A percentile compares a stretch with the other conserved stretches of the same genome.
These are phyloP conservation scores for Calliphora vicina DNA, from an alignment of 1,140 invertebrate genomes.

Conservation along the genomic window DNA sequence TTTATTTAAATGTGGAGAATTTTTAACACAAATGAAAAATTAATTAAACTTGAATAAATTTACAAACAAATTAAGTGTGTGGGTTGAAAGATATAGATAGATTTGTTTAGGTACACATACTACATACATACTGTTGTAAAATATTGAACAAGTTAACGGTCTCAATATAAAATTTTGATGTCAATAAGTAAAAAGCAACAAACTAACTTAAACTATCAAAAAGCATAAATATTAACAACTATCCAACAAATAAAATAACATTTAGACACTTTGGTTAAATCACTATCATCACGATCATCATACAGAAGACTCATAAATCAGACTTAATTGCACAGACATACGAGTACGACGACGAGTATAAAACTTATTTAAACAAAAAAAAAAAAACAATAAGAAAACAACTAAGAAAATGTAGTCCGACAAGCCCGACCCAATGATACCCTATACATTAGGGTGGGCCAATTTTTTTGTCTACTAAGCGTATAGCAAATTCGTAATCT, in stretches of 20 bases:
- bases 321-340: background rate
- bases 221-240: background rate
- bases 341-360: background rate
- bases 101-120: too few species aligned
- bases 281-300: background rate
- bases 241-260: background rate
- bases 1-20: too few species aligned
- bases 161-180: background rate
- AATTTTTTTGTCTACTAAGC: too few species aligned
- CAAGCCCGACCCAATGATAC: too few species aligned
- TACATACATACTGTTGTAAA: too few species aligned
- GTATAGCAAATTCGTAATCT: too few species aligned
- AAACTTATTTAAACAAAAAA: background rate
- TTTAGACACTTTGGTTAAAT: background rate
- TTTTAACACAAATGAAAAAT: too few species aligned
- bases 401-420: too few species aligned
- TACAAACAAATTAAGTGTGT: too few species aligned
- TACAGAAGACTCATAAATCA: background rate
- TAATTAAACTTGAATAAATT: too few species aligned
- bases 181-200: background rate
- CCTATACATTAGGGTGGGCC: too few species aligned
- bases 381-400: background rate
- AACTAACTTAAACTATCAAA: background rate
- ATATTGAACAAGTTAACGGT: background rate
- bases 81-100: too few species aligned